Percentiles rank a stretch among this genome's conserved stretches.
Conservation (phyloP, 2,888 invertebrate genomes). For the Tryphoninae sp. region DNA sequence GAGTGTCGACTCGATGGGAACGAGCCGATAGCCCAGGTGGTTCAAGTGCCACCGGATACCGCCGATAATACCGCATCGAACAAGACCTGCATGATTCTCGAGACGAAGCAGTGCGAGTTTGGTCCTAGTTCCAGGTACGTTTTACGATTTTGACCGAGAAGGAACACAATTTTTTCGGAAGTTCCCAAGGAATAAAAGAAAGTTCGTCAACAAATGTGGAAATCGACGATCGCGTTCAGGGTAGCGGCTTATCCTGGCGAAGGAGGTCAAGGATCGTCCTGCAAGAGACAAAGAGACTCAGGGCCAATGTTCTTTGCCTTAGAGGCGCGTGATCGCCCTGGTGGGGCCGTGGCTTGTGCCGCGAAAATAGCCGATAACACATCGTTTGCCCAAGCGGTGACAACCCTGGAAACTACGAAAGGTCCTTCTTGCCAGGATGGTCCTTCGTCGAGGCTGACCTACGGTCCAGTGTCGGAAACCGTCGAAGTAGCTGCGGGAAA, state of each 20-base stretch:
- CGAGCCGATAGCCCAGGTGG: conserved; percentile 69
- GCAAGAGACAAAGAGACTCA: neutral
- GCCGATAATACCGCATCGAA: conserved; percentile 32
- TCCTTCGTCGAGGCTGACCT: conserved; percentile 55
- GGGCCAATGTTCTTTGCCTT: conserved; percentile 55
- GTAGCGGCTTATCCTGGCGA: conserved; percentile 53
- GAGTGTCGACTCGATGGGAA: conserved; percentile 71
- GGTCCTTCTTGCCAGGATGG: conserved; percentile 40
- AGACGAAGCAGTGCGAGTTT: conserved; percentile 62
- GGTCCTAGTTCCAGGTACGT: conserved; percentile 68
- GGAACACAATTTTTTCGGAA: neutral
- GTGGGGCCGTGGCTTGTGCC: conserved; percentile 59
- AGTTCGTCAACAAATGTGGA: neutral
- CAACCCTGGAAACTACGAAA: conserved; percentile 52
- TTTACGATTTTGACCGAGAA: neutral
- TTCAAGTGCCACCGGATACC: conserved; percentile 67
- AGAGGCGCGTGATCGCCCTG: conserved; percentile 58
- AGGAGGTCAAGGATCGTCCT: conserved; percentile 7
- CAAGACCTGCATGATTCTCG: conserved; percentile 62
- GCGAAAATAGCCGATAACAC: conserved; percentile 39
- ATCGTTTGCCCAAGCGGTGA: conserved; percentile 3
- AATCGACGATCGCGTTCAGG: conserved; percentile 40
- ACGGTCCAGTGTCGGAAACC: conserved; percentile 40
- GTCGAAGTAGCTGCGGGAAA: conserved; percentile 22
- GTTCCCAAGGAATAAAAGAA: neutral